Conservation (phyloP, 2,888 invertebrate species). For the Tetramorium bicarinatum region DNA sequence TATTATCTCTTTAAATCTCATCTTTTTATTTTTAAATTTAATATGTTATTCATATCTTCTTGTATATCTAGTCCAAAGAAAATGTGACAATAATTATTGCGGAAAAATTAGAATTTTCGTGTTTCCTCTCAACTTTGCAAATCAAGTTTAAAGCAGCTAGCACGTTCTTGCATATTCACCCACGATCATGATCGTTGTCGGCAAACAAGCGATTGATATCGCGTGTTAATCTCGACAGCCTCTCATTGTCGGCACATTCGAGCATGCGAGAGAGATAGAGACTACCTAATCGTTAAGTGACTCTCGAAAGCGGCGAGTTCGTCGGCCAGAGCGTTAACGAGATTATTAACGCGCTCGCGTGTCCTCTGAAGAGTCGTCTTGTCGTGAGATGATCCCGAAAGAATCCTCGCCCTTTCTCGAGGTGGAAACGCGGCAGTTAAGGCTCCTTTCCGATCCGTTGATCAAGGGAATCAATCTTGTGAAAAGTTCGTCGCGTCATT, state of each 20-base stretch:
- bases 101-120: not conserved
- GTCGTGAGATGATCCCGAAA: conserved; percentile 46
- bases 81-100: not conserved
- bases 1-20: not conserved
- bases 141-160: not conserved
- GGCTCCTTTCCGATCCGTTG: conserved; percentile 59
- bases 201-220: conserved; percentile 43
- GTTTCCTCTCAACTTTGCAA: not conserved
- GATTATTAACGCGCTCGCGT: conserved; percentile 59
- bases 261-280: conserved; percentile 14
- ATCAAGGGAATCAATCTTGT: conserved; percentile 58
- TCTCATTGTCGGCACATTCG: conserved; percentile 29
- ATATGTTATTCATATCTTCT: not conserved
- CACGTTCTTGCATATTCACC: not conserved
- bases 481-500: conserved; percentile 40
- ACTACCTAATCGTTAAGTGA: conserved; percentile 35
- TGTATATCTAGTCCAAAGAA: not conserved
- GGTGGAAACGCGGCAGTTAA: conserved; percentile 47
- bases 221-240: conserved; percentile 27
- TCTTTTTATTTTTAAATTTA: not conserved
- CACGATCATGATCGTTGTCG: not conserved
- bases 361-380: conserved; percentile 51
- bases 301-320: conserved; percentile 39
- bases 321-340: conserved; percentile 48
- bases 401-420: conserved; percentile 24